Base-by-base conservation (phyloP, 1,140 invertebrate genomes). In the Drosophila ercepeae region DNA sequence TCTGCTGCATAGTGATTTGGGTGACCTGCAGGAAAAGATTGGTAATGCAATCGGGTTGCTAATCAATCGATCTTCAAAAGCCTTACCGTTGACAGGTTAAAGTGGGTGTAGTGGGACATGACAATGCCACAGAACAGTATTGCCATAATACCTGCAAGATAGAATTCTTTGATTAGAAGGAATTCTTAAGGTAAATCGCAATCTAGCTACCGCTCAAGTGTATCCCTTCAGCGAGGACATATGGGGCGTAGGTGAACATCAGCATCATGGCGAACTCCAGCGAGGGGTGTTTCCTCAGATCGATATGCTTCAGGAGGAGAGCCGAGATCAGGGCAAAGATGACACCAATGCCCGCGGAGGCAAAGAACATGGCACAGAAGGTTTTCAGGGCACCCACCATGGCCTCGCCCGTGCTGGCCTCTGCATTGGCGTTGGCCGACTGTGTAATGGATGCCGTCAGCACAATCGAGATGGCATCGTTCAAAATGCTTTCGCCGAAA, bases 31-130 rank as follows among this genome's bases (percentile, higher is more conserved):
- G 16, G 5, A 11, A n/a, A 9, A n/a, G 39, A 6, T 42, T 8
- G 16, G 8, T 11, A 32, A 32, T 0, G 29, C 9, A n/a, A 9
- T 9, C 9, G 9, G n/a, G n/a, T n/a, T n/a, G n/a, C n/a, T n/a
- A n/a, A 21, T 21, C 2, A 21, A 21, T 2, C 21, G 3, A 39
- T n/a, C 4, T 14, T 14, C 5, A 16, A 14, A 2, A 14, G 1
- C 2, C 61, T 45, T 3, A 53, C 64, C 14, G 98, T 99, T 1
- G 98, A 99, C 11, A 99, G 92, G 92, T 99, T 99, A 81, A 97
- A 98, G 93, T 99, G 99, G 13, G 98, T 99, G 88, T 99, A 99
- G 91, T 99, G 99, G 0, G 98, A 99, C 99, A 99, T 99, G 0
- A 99, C 98, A 89, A 99, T 98, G 2, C 98, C 99, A 93, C 98